Evolutionary conservation across 2,888 invertebrate species (phyloP).

Genomic region (Cephus pygmeus): DNA sequence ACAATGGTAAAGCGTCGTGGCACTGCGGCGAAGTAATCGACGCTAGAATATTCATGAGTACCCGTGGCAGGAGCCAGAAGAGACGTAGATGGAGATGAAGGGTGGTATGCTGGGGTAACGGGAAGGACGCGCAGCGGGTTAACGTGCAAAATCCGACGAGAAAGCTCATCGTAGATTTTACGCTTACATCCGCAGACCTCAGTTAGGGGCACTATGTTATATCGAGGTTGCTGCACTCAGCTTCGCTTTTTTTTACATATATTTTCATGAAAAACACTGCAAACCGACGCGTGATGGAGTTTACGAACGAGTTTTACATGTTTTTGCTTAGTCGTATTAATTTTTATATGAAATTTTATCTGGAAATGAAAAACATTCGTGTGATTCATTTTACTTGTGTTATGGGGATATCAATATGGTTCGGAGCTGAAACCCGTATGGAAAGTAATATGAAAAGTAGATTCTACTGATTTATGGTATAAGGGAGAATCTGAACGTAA

Average conservation of each 20-base stretch:
- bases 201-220: not conserved
- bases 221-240: not conserved
- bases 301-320: not conserved
- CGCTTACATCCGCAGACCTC: conserved; percentile 23
- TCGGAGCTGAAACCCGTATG: not conserved
- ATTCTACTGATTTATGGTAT: not conserved
- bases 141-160: conserved; percentile 26
- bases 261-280: not conserved
- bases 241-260: not conserved
- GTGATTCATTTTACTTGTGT: not conserved
- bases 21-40: conserved; percentile 40
- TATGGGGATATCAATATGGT: not conserved
- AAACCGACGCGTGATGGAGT: not conserved
- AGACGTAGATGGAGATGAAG: conserved; percentile 5
- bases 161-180: conserved; percentile 21
- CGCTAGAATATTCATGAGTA: conserved; percentile 53
- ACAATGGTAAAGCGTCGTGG: conserved; percentile 33
- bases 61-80: conserved; percentile 2
- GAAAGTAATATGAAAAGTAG: not conserved
- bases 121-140: conserved; percentile 12
- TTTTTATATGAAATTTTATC: not conserved
- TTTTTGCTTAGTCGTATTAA: not conserved
- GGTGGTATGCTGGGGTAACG: conserved; percentile 7
- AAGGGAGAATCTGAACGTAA: not conserved
- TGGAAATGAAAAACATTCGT: not conserved